These are phyloP conservation scores for Scolopax bukidnonensis DNA, from an alignment of 2,797 vertebrate genomes.

Conservation along the genomic window DNA sequence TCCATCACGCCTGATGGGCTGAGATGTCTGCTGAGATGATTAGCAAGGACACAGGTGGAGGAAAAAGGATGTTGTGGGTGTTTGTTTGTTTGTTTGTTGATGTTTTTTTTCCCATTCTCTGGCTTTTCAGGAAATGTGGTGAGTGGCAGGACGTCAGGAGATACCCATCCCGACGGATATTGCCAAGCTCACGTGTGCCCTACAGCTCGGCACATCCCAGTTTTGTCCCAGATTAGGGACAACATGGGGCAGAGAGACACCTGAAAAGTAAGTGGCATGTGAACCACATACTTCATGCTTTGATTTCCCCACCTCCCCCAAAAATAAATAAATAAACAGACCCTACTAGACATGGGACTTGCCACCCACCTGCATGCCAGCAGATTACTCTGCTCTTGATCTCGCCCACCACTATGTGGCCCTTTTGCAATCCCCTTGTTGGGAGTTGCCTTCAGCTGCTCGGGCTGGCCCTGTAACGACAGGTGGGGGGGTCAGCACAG, in stretches of 20 bases:
- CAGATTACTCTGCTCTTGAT: not conserved
- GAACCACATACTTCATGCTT: not conserved
- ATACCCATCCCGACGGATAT: rapidly evolving
- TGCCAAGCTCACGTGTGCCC: not conserved
- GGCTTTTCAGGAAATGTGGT: not conserved
- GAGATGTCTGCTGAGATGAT: not conserved
- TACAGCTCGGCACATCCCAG: not conserved
- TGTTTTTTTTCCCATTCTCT: not conserved
- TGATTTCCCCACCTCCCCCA: rapidly evolving
- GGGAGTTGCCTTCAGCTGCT: not conserved
- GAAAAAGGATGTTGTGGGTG: not conserved
- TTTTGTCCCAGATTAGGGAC: not conserved
- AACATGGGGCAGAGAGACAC: not conserved
- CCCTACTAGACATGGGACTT: not conserved
- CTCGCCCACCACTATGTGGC: rapidly evolving
- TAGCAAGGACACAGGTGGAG: not conserved
- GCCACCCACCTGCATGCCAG: not conserved
- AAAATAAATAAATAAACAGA: not conserved
- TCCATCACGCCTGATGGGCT: not conserved
- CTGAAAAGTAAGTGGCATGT: not conserved
- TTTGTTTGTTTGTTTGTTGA: no score
- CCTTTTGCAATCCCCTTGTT: not conserved
- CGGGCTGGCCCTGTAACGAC: not conserved
- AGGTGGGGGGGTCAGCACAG: not conserved
- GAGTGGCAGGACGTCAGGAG: not conserved